A percentile compares a stretch with the other conserved stretches of the same genome.
phyloP scores from a whole-genome alignment of 2,113 vertebrate species.

The Heteronetta atricapilla region DNA sequence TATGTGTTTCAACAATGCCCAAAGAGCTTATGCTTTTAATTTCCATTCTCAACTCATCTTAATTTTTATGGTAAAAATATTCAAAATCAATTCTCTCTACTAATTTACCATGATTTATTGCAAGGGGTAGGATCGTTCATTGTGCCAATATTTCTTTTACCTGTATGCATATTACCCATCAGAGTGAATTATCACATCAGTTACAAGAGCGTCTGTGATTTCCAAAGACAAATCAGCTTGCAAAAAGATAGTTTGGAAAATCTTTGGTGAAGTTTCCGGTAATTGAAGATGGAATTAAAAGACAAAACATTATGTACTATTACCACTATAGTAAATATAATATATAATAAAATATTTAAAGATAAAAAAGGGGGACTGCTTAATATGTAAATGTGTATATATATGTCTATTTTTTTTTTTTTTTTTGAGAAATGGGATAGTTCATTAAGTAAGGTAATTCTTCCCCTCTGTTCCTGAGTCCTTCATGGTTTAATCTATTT shows the following conservation, averaged over 20 bases:
- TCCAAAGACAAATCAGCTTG: neutral
- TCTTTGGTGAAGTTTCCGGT: neutral
- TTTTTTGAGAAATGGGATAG: neutral
- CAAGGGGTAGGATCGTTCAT: neutral
- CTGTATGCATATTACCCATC: neutral
- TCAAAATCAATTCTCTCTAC: neutral
- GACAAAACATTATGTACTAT: neutral
- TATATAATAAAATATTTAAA: no score
- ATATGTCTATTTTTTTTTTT: no score
- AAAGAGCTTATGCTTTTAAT: conserved; percentile 80
- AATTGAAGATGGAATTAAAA: neutral
- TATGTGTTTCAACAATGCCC: conserved; percentile 69
- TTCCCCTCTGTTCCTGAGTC: no score
- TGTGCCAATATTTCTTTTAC: neutral
- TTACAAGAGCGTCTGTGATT: neutral
- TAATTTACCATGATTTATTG: neutral
- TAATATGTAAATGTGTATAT: no score
- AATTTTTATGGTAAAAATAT: conserved; percentile 78
- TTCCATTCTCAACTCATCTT: conserved; percentile 79
- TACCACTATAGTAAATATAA: neutral
- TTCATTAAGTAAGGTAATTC: neutral
- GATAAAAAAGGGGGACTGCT: no score
- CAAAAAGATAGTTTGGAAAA: neutral
- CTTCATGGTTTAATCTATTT: no score
- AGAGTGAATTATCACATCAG: neutral